Evolutionary conservation across 2,888 invertebrate species (phyloP), one percentile per base, ranked within the genome.

Genomic region (Pasiphila rectangulata): DNA sequence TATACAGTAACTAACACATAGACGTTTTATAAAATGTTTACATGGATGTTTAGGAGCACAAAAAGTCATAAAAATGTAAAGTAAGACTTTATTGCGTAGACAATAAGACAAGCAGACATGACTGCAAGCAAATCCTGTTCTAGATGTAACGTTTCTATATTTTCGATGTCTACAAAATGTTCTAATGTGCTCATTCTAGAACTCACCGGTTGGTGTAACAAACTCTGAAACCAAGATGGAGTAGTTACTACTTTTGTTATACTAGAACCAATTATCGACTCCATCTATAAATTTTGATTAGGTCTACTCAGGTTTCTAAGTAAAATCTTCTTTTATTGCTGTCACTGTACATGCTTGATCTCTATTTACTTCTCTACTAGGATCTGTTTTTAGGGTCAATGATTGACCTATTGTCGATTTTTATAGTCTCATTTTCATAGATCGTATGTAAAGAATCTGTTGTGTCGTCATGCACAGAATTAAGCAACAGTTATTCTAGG

Each of bases 191-290:
- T 72, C 68, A 60, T 51, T 71, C 83, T 84, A 83, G 59, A 75
- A 89, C 89, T 89, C 88, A 89, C 89, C 89, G 64, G 89, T 89
- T 80, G 89, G 80, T 79, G 89, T 86, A 75, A 89, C 79, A 87
- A 80, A 84, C 73, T 89, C 89, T 89, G 89, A 89, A 89, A 89
- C 86, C 76, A 87, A 86, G 53, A 83, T 86, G 88, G 87, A 88
- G 87, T 71, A 87, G 68, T 88, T 88, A 88, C 88, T 87, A 86
- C 81, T 77, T 69, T 69, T 59, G 61, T 62, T 70, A 54, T 61
- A 62, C 83, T 83, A 84, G 69, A 55, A 64, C 86, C 86, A 85
- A 87, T 85, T 70, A 41, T 60, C 73, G 88, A 88, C 88, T 88
- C 88, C 88, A 82, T 77, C 46, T 55, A 59, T 67, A 51, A 82